Conservation (phyloP, 2,888 invertebrate species). For the Drosophila colorata region DNA sequence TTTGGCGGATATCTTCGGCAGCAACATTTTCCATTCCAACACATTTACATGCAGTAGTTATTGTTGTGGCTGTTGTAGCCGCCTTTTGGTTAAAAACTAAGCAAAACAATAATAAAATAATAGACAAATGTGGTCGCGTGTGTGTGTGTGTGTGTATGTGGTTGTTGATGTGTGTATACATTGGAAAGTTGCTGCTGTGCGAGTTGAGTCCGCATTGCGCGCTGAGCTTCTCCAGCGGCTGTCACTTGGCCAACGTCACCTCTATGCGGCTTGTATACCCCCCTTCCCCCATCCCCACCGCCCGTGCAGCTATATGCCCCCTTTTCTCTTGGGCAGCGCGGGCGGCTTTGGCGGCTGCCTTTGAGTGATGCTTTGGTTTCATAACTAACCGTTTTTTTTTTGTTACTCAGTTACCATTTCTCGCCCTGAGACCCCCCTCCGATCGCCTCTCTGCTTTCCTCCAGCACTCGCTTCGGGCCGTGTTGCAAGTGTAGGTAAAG, state of each 20-base stretch:
- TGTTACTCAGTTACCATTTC: constrained; percentile 71
- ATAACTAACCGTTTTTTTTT: constrained; percentile 73
- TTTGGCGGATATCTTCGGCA: constrained; percentile 4
- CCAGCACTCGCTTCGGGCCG: constrained; percentile 9
- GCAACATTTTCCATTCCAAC: constrained; percentile 23
- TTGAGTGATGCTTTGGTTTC: constrained; percentile 81
- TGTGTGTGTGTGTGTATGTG: constrained; percentile 28
- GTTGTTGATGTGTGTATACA: constrained; percentile 50
- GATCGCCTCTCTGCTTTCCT: neutral
- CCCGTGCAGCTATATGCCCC: neutral
- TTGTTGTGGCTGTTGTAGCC: constrained; percentile 29
- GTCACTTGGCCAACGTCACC: constrained; percentile 41
- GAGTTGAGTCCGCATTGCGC: constrained; percentile 52
- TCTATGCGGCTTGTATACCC: constrained; percentile 23
- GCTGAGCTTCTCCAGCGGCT: constrained; percentile 65
- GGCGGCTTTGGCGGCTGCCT: constrained; percentile 74
- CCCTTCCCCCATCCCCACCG: neutral
- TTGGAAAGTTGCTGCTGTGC: constrained; percentile 73
- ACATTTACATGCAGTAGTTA: constrained; percentile 57
- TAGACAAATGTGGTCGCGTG: constrained; percentile 47
- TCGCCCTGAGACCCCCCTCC: constrained; percentile 10
- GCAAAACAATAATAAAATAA: constrained; percentile 74
- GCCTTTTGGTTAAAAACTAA: constrained; percentile 41
- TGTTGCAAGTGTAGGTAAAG: constrained; percentile 75
- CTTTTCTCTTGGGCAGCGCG: constrained; percentile 56